Evolutionary conservation across 1,140 invertebrate genomes (phyloP).

Genomic region (Ips nitidus): DNA sequence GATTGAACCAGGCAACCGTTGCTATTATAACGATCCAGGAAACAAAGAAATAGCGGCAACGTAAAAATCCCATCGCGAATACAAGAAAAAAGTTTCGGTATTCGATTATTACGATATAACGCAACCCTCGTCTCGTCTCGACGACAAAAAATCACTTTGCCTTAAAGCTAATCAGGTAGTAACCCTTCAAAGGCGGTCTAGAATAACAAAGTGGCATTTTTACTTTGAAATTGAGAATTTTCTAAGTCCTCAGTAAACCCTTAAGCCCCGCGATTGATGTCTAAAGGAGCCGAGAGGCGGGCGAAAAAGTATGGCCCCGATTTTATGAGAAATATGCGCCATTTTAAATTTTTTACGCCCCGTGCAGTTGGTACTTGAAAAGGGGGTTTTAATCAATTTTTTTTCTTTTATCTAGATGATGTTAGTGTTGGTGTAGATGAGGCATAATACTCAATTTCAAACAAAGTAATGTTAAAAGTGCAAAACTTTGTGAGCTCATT

Average conservation of each 20-base stretch:
- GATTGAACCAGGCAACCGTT: constrained; percentile 31
- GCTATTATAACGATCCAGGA: constrained; percentile 32
- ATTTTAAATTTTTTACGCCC: not conserved
- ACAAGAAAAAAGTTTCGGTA: not conserved
- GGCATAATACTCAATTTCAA: too few species aligned
- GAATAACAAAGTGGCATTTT: constrained; percentile 24
- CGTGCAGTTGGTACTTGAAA: not conserved
- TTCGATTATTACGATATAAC: too few species aligned
- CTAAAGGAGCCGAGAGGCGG: constrained; percentile 11
- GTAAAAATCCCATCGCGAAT: constrained; percentile 1
- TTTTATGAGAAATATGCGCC: constrained; percentile 20
- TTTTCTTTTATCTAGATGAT: not conserved
- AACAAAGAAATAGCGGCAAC: constrained; percentile 32
- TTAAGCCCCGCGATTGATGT: constrained; percentile 21
- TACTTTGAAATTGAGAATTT: constrained; percentile 28
- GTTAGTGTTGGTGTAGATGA: not conserved
- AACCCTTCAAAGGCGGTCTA: constrained; percentile 16
- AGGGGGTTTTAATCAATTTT: constrained; percentile 5
- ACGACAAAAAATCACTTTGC: constrained; percentile 13
- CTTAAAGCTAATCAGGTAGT: constrained; percentile 17
- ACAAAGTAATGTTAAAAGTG: too few species aligned
- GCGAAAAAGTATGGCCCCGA: constrained; percentile 16
- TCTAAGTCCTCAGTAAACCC: constrained; percentile 25
- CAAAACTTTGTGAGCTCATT: too few species aligned
- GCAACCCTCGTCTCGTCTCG: not conserved